Base-by-base conservation (phyloP, 2,797 vertebrate genomes). In the Phaenicophaeus curvirostris region DNA sequence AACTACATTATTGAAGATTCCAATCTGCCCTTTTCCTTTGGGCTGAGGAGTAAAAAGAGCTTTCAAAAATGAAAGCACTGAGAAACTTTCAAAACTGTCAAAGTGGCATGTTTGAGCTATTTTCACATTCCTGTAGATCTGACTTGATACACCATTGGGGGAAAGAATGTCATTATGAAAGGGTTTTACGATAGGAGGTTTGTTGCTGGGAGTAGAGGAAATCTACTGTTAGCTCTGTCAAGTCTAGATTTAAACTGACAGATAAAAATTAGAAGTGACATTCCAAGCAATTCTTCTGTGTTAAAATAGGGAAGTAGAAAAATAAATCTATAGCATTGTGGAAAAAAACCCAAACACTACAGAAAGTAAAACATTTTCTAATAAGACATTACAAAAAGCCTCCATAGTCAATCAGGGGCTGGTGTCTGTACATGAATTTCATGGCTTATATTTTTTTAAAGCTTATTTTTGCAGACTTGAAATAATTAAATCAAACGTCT, bases 191-290 rank as follows among this genome's bases (percentile, higher is more conserved):
- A 20, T 2, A 66, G 66, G 16, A 61, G 23, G 57, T 81, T 51
- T 73, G 19, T 21, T 87, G 51, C 69, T 73, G 50, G 25, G 25
- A 15, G 7, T 4, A 20, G 35, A 50, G 2, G 12, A 30, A 31
- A 62, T n/a, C n/a, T 61, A 18, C 42, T 77, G 15, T 37, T 80
- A 74, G 42, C 23, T 61, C 3, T 59, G 76, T 37, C 54, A 57
- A 67, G 44, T 42, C 7, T 4, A 67, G 33, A 84, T 61, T 30
- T 44, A 55, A 78, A 74, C 28, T 27, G 48, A 51, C 21, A 79
- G 73, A 27, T 84, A 63, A 90, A 91, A 89, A 85, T 91, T 28
- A 74, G 21, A 91, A 93, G 25, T 44, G 54, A 82, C 51, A 57
- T 65, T 69, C 30, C 39, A 69, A 79, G 35, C 25, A 63, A 63